phyloP scores from a whole-genome alignment of 2,113 vertebrate species.

The Hirundichthys speculiger region DNA sequence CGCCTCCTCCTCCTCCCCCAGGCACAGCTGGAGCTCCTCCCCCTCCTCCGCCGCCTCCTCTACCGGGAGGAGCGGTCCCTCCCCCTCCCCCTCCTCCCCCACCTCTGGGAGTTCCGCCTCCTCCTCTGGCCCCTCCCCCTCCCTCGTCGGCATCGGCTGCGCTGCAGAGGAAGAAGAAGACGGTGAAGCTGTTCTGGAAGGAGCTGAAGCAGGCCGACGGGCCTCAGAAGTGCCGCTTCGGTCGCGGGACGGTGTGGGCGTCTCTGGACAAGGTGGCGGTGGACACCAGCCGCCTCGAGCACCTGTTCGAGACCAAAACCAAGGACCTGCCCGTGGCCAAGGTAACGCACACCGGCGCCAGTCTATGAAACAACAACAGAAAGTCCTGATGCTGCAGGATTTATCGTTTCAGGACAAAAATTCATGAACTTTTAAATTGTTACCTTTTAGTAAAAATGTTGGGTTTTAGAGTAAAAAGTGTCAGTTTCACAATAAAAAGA shows the following conservation, averaged over 20 bases:
- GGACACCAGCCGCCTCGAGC: conserved; percentile 88
- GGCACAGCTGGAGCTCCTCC: not conserved
- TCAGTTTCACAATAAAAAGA: too few species aligned
- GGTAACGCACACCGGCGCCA: conserved; percentile 81
- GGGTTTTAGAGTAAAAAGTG: too few species aligned
- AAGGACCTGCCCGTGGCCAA: conserved; percentile 88
- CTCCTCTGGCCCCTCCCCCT: conserved; percentile 3
- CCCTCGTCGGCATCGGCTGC: conserved; percentile 15
- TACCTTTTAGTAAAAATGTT: too few species aligned
- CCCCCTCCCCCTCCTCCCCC: conserved; percentile 51
- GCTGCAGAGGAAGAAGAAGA: conserved; percentile 87
- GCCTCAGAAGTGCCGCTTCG: conserved; percentile 79
- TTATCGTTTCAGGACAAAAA: too few species aligned
- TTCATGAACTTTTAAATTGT: too few species aligned
- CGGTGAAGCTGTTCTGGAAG: conserved; percentile 95
- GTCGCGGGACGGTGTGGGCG: conserved; percentile 89
- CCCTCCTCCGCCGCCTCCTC: conserved; percentile 76
- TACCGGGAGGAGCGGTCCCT: not conserved
- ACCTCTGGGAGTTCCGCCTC: conserved; percentile 12
- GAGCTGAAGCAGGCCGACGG: conserved; percentile 87
- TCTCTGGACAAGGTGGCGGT: conserved; percentile 88
- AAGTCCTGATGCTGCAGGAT: too few species aligned
- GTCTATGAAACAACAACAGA: too few species aligned
- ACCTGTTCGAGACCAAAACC: conserved; percentile 93
- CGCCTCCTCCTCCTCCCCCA: conserved; percentile 60